Evolutionary conservation across 92 coral and sea anemone genomes (phyloP), one percentile per base, ranked within the genome.

Genomic region (Metridium senile): DNA sequence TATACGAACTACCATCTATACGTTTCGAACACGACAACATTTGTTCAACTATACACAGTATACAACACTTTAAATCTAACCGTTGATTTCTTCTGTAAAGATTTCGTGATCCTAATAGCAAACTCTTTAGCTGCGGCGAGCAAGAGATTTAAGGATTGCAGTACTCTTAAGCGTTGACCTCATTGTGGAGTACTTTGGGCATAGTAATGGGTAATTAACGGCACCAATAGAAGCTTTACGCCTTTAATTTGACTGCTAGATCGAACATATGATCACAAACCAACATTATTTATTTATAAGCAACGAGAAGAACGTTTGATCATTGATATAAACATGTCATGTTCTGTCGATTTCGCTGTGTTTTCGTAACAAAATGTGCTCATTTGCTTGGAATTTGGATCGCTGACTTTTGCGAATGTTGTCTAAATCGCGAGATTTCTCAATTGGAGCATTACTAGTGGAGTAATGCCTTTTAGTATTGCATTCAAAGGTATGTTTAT

Each of bases 191-290:
- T 35, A 9, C 1, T 34, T 68, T 68, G 28, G 20, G 2, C 11
- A 68, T 34, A 17, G 69, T 29, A 27, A 63, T 31, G 43, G 31
- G 65, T 56, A 72, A 72, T 72, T 58, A 56, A 35, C 31, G 31
- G 26, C 51, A 26, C 66, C 47, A 72, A 72, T 72, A 30, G 49
- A 31, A 31, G 43, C 47, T 22, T 19, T 26, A 27, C 30, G 33
- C 66, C 47, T 11, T 54, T n/a, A 39, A 72, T 72, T 31, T 72
- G 76, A 72, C 76, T 54, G 30, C 65, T 33, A 54, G 3, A 27
- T 31, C 76, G 76, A 52, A 72, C 53, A 72, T 59, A 28, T 72
- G 62, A 72, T 53, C 76, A 33, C 43, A 22, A 54, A 56, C 65
- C 47, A 22, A 30, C 28, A 53, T 72, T 72, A 72, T 32, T 72